Percentiles rank a stretch among this genome's conserved stretches.
Evolutionary conservation across 2,797 vertebrate genomes (phyloP).

Genomic region (Cephalopachus bancanus): DNA sequence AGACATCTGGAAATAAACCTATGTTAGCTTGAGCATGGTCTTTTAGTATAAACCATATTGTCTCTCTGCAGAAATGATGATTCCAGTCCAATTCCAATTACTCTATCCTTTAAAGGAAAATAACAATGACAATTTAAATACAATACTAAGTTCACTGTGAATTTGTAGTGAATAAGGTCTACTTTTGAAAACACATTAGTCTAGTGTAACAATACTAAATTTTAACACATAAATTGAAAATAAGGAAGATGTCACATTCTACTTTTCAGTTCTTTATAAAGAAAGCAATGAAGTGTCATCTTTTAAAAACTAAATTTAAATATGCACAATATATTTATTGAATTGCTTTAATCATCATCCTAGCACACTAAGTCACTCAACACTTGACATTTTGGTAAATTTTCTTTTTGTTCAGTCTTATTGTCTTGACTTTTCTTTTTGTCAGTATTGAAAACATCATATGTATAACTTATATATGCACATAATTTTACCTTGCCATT

Average conservation of each 20-base stretch:
- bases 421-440: conserved; percentile 49
- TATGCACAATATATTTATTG: background rate
- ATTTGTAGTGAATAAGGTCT: conserved; percentile 10
- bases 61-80: conserved; percentile 15
- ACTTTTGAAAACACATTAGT: conserved; percentile 25
- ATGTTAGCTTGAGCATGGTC: conserved; percentile 13
- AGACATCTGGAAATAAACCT: conserved; percentile 74
- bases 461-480: background rate
- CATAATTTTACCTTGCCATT: conserved; percentile 15
- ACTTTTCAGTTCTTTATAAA: conserved; percentile 48
- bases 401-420: conserved; percentile 33
- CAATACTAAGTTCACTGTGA: background rate
- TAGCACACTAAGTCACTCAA: background rate
- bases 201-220: background rate
- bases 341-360: background rate
- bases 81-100: conserved; percentile 26
- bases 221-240: conserved; percentile 13
- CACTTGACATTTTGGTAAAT: background rate
- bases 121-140: background rate
- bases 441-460: conserved; percentile 33
- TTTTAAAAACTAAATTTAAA: conserved; percentile 64
- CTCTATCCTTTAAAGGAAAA: background rate
- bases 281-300: background rate
- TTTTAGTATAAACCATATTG: conserved; percentile 2
- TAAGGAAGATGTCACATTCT: background rate